Percentiles rank a stretch among this genome's conserved stretches.
Evolutionary conservation across 2,888 invertebrate genomes (phyloP).

Genomic region (Andricus quercusramuli): DNA sequence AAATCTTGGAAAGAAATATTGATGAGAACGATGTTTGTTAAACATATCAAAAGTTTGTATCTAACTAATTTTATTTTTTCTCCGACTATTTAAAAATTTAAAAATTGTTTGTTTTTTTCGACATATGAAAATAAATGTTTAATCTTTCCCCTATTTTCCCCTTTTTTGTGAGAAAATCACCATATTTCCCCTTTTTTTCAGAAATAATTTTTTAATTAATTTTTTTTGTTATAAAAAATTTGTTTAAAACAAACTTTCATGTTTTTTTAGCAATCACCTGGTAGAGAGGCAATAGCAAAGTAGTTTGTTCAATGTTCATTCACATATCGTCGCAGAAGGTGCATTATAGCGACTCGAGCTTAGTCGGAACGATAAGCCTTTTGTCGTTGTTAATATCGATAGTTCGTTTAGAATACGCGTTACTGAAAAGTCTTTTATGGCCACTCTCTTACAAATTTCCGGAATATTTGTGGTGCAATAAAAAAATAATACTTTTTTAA

Average conservation of each 20-base stretch:
- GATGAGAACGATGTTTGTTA: too few species aligned
- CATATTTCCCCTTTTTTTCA: too few species aligned
- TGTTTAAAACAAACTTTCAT: background rate
- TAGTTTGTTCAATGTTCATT: constrained; percentile 21
- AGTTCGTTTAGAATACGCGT: constrained; percentile 27
- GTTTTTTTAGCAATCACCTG: constrained; percentile 25
- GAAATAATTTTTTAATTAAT: too few species aligned
- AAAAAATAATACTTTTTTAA: background rate
- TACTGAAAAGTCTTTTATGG: constrained; percentile 6
- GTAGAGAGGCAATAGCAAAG: constrained; percentile 24
- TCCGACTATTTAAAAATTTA: too few species aligned
- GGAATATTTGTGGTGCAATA: background rate
- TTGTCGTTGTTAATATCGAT: constrained; percentile 36
- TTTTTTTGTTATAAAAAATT: background rate
- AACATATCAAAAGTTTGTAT: too few species aligned
- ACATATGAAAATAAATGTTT: too few species aligned
- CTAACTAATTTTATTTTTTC: too few species aligned
- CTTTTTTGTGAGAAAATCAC: too few species aligned
- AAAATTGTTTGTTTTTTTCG: too few species aligned
- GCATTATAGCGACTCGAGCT: constrained; percentile 15
- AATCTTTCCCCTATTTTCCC: too few species aligned
- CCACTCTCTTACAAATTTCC: background rate
- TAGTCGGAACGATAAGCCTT: constrained; percentile 21
- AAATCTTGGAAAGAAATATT: too few species aligned
- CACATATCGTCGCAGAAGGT: constrained; percentile 27